Conservation (phyloP, 92 coral and sea anemone genomes). For the Montipora capitata region DNA sequence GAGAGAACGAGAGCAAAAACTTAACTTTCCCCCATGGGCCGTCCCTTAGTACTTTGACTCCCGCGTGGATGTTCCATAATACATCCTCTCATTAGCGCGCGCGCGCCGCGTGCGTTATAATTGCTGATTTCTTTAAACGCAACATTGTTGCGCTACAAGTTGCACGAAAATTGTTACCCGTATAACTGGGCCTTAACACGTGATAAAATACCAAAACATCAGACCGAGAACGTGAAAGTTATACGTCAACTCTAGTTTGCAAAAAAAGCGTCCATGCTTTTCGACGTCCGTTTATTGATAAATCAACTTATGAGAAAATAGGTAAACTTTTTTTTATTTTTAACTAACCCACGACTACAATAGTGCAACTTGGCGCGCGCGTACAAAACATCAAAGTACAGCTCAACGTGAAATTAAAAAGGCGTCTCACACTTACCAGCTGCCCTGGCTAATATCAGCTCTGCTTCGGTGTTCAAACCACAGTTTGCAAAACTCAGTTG, state of each 20-base stretch:
- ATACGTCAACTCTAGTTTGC: background rate
- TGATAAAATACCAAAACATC: background rate
- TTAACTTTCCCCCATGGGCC: background rate
- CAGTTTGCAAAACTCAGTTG: constrained; percentile 31
- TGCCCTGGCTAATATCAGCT: constrained; percentile 36
- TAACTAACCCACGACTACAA: background rate
- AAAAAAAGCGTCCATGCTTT: background rate
- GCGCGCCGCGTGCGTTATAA: background rate
- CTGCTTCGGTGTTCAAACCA: constrained; percentile 32
- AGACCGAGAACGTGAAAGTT: constrained; percentile 2
- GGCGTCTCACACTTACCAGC: constrained; percentile 23
- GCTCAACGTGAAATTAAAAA: constrained; percentile 8
- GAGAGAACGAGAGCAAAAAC: constrained; percentile 2
- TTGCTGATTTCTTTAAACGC: background rate
- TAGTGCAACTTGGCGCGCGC: background rate
- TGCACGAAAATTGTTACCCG: too few relatives aligned
- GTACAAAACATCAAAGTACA: constrained; percentile 4
- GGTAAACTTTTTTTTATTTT: constrained; percentile 11
- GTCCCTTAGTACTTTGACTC: constrained; percentile 13
- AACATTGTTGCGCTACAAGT: too few relatives aligned
- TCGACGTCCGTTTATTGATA: constrained; percentile 7
- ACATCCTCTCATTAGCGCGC: constrained; percentile 4
- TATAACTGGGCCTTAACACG: background rate
- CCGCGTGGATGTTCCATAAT: background rate
- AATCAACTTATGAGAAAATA: constrained; percentile 9